phyloP scores from a whole-genome alignment of 1,140 invertebrate genomes.

The Nylanderia fulva region DNA sequence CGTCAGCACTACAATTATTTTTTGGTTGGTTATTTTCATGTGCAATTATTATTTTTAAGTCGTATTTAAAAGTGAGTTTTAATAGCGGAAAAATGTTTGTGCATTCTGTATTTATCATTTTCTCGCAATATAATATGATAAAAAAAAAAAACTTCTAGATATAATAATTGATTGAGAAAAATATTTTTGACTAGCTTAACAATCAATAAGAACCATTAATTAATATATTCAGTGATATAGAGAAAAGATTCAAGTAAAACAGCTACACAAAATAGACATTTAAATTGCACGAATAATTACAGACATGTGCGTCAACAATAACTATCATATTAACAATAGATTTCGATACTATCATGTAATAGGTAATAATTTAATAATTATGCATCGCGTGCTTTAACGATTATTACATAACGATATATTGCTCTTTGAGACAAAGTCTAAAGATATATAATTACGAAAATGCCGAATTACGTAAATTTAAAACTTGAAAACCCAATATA shows the following conservation, averaged over 20 bases:
- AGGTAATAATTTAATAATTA: constrained; percentile 50
- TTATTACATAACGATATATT: constrained; percentile 36
- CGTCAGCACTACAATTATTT: constrained; percentile 33
- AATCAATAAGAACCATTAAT: constrained; percentile 28
- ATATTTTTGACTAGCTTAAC: constrained; percentile 19
- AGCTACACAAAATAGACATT: constrained; percentile 49
- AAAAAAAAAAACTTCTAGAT: constrained; percentile 19
- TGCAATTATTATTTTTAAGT: neutral
- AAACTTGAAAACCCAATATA: constrained; percentile 14
- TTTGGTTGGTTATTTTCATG: neutral
- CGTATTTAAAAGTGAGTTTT: constrained; percentile 10
- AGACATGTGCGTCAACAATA: constrained; percentile 57
- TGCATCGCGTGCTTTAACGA: constrained; percentile 19
- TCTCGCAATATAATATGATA: constrained; percentile 5
- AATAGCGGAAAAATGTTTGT: neutral
- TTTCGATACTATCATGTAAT: constrained; percentile 24
- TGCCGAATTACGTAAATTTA: constrained; percentile 40
- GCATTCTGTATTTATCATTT: constrained; percentile 15
- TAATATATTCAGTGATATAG: constrained; percentile 16
- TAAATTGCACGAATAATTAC: constrained; percentile 58
- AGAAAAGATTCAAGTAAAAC: constrained; percentile 29
- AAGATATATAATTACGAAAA: neutral
- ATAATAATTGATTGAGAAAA: constrained; percentile 10
- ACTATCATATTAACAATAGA: constrained; percentile 47
- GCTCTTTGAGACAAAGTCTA: constrained; percentile 15